Evolutionary conservation across 2,797 vertebrate genomes (phyloP).

Genomic region (Tenualosa thibaudeaui): DNA sequence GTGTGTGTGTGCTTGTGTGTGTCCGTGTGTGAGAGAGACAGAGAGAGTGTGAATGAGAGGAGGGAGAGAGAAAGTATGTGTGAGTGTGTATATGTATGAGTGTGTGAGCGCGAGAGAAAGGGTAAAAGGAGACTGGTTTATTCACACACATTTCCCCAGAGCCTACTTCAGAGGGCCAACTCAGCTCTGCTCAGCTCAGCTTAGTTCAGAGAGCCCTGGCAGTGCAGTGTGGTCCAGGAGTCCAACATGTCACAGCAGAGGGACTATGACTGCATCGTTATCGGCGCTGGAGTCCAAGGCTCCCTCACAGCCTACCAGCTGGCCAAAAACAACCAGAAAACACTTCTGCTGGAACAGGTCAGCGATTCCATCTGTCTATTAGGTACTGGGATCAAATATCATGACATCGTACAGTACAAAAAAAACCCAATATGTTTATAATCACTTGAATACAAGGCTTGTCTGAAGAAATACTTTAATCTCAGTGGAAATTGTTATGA

Average conservation of each 20-base stretch:
- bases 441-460: background rate
- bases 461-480: background rate
- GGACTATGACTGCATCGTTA: conserved; percentile 66
- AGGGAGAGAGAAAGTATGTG: background rate
- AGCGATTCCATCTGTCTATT: background rate
- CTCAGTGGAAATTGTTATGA: background rate
- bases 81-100: background rate
- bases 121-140: background rate
- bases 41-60: background rate
- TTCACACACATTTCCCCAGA: background rate
- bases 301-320: conserved; percentile 66
- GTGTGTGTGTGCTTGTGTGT: background rate
- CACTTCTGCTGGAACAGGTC: conserved; percentile 81
- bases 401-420: background rate
- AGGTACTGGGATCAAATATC: too few species aligned
- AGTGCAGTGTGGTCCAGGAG: background rate
- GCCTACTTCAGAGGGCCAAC: background rate
- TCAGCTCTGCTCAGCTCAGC: background rate
- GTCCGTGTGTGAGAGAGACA: background rate
- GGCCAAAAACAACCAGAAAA: conserved; percentile 59
- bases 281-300: background rate
- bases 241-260: conserved; percentile 17
- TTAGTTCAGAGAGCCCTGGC: background rate
- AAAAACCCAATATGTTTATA: background rate
- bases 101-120: background rate